phyloP scores from a whole-genome alignment of 2,888 invertebrate genomes.

The Neria commutata region DNA sequence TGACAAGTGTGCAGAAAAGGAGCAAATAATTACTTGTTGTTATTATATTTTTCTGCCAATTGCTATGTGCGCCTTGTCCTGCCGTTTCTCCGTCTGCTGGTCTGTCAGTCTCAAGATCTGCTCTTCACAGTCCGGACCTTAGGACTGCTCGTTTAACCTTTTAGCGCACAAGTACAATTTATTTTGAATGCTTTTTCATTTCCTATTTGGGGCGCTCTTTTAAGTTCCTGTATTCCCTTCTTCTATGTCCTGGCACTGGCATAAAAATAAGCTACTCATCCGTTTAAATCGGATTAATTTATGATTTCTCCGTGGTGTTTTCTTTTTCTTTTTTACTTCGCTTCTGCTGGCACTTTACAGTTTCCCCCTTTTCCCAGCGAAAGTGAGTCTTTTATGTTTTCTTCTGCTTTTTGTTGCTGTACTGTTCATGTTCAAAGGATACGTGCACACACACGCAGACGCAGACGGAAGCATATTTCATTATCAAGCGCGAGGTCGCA shows the following conservation, averaged over 20 bases:
- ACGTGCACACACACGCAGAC: slow-evolving; percentile 18
- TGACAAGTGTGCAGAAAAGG: too few relatives aligned
- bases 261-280: slow-evolving; percentile 53
- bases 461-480: slow-evolving; percentile 33
- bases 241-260: slow-evolving; percentile 5
- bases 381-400: slow-evolving; percentile 3
- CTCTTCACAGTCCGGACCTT: too few relatives aligned
- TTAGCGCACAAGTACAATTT: too few relatives aligned
- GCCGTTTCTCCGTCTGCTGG: too few relatives aligned
- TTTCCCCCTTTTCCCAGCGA: slow-evolving; percentile 28
- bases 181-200: too few relatives aligned
- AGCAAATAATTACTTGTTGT: too few relatives aligned
- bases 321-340: slow-evolving; percentile 19
- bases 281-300: slow-evolving; percentile 57
- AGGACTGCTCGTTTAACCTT: not conserved
- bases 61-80: too few relatives aligned
- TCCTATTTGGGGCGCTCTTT: not conserved
- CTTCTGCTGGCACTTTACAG: slow-evolving; percentile 19
- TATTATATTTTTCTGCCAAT: too few relatives aligned
- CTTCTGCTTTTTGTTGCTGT: not conserved
- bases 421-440: slow-evolving; percentile 26
- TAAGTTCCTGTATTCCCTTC: not conserved
- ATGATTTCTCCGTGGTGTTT: slow-evolving; percentile 42
- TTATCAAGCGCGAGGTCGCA: slow-evolving; percentile 42
- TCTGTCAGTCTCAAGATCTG: too few relatives aligned